Conservation (phyloP, 2,888 invertebrate species). For the Cheilosia urbana region DNA sequence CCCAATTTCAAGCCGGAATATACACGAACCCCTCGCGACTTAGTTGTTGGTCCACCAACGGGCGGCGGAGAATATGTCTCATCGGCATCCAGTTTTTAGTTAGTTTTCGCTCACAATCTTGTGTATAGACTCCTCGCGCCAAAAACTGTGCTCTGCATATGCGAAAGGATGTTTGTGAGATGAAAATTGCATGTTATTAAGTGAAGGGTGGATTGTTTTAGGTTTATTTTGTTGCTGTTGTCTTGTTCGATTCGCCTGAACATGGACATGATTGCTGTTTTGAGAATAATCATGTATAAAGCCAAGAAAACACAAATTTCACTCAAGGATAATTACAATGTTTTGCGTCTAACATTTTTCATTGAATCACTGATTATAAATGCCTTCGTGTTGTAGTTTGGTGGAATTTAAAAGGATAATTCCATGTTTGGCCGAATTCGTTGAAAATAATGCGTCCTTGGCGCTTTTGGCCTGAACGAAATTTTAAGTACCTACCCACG, state of each 20-base stretch:
- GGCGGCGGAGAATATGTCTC: too few relatives aligned
- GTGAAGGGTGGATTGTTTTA: constrained; percentile 70
- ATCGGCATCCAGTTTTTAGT: neutral
- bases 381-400: constrained; percentile 52
- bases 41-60: constrained; percentile 26
- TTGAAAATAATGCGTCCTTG: constrained; percentile 56
- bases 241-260: constrained; percentile 60
- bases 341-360: constrained; percentile 69
- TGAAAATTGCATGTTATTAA: constrained; percentile 76
- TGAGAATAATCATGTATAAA: constrained; percentile 36
- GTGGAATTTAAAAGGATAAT: constrained; percentile 70
- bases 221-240: constrained; percentile 32
- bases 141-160: constrained; percentile 40
- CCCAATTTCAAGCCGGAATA: constrained; percentile 38
- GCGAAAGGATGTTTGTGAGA: constrained; percentile 69
- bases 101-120: constrained; percentile 16
- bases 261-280: constrained; percentile 65
- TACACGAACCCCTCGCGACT: constrained; percentile 20
- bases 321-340: constrained; percentile 74
- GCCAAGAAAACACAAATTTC: constrained; percentile 28
- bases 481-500: constrained; percentile 4
- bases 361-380: constrained; percentile 60
- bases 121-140: constrained; percentile 21
- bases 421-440: constrained; percentile 43
- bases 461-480: constrained; percentile 19